phyloP scores from a whole-genome alignment of 1,140 invertebrate genomes.

The Lamellibrachia luymesi region DNA sequence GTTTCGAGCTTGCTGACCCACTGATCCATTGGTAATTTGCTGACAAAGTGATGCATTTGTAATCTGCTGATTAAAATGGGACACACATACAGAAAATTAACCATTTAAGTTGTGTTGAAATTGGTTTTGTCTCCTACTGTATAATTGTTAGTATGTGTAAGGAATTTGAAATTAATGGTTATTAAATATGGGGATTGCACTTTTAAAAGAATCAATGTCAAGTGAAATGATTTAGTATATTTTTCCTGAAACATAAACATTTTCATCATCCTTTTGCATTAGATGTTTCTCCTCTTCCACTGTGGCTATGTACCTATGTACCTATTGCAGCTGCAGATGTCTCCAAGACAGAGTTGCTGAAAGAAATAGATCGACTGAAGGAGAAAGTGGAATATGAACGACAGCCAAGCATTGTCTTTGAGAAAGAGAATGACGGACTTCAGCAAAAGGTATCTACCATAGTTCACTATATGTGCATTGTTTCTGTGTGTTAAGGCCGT shows the following conservation, averaged over 20 bases:
- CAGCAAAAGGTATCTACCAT: constrained; percentile 28
- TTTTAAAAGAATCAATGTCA: neutral
- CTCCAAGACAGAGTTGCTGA: constrained; percentile 37
- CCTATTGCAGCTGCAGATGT: constrained; percentile 33
- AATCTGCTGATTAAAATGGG: neutral
- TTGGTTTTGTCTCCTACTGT: no score
- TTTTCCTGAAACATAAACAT: neutral
- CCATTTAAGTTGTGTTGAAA: neutral
- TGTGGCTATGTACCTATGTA: neutral
- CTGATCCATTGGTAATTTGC: neutral
- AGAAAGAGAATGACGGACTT: constrained; percentile 37
- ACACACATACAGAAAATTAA: neutral
- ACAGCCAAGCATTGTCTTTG: constrained; percentile 35
- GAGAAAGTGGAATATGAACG: constrained; percentile 48
- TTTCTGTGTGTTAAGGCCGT: neutral
- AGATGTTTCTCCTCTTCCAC: neutral
- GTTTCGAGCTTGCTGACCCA: neutral
- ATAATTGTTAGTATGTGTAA: no score
- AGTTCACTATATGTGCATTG: neutral
- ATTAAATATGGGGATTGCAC: neutral
- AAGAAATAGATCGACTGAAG: constrained; percentile 57
- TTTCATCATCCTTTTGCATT: no score
- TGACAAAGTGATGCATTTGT: neutral
- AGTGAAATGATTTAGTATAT: no score
- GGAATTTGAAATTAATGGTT: neutral